Percentiles rank a stretch among this genome's conserved stretches.
Conservation (phyloP, 2,113 vertebrate species). For the Chaetura pelagica region DNA sequence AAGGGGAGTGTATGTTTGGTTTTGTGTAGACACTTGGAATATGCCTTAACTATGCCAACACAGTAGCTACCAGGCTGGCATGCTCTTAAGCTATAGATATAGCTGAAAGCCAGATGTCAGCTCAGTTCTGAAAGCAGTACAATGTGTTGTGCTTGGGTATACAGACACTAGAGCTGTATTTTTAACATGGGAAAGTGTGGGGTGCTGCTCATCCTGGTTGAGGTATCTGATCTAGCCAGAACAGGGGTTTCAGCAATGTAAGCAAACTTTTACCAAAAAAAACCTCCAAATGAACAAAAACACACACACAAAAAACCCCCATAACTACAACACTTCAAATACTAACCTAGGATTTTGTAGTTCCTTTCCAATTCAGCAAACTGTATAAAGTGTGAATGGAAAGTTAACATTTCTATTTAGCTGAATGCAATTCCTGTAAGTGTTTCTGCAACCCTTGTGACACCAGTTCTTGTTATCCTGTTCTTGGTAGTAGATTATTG, state of each 20-base stretch:
- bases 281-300: not conserved
- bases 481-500: not conserved
- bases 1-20: fast-evolving
- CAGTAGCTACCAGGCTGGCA: not conserved
- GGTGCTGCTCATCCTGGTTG: not conserved
- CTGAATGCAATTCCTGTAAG: not conserved
- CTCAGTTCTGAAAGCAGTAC: not conserved
- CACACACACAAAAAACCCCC: fast-evolving
- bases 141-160: not conserved
- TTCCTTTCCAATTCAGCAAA: not conserved
- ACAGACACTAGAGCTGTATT: not conserved
- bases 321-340: not conserved
- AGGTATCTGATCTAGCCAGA: not conserved
- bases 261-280: not conserved
- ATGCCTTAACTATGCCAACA: not conserved
- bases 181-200: not conserved
- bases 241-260: not conserved
- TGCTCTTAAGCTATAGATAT: not conserved
- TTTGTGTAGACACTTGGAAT: not conserved
- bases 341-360: not conserved
- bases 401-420: not conserved
- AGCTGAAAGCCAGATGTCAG: not conserved
- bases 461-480: not conserved
- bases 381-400: not conserved
- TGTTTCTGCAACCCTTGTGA: not conserved